Evolutionary conservation across 2,888 invertebrate genomes (phyloP).

Genomic region (Catocala nupta): DNA sequence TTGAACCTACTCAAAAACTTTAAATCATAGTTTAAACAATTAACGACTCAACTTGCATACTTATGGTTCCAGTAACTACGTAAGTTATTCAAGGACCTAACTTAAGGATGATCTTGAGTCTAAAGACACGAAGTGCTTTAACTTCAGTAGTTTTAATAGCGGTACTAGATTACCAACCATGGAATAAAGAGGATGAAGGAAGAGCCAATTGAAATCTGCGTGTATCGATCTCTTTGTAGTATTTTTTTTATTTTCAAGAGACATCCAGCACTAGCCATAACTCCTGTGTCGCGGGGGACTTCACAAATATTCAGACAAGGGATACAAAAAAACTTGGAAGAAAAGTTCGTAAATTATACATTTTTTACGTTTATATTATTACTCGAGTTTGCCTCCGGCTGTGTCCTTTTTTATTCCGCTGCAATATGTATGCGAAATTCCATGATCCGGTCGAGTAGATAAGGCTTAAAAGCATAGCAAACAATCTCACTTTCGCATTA

Average conservation of each 20-base stretch:
- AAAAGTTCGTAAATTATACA: background rate
- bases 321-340: background rate
- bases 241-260: too few species aligned
- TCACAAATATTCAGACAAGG: too few species aligned
- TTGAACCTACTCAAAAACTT: background rate
- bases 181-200: background rate
- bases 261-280: background rate
- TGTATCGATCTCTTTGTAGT: too few species aligned
- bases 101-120: constrained; percentile 1
- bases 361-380: too few species aligned
- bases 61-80: constrained; percentile 6
- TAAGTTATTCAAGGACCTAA: constrained; percentile 8
- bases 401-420: too few species aligned
- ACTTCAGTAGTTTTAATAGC: constrained; percentile 14
- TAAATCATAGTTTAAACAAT: constrained; percentile 3
- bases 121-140: constrained; percentile 1
- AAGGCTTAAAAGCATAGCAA: too few species aligned
- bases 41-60: constrained; percentile 8
- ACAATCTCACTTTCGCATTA: too few species aligned
- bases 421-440: too few species aligned
- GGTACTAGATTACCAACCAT: background rate
- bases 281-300: background rate
- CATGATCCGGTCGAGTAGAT: too few species aligned
- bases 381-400: too few species aligned
- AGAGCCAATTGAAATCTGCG: too few species aligned